Evolutionary conservation across 2,113 vertebrate species (phyloP).

Genomic region (Macquaria ambigua): DNA sequence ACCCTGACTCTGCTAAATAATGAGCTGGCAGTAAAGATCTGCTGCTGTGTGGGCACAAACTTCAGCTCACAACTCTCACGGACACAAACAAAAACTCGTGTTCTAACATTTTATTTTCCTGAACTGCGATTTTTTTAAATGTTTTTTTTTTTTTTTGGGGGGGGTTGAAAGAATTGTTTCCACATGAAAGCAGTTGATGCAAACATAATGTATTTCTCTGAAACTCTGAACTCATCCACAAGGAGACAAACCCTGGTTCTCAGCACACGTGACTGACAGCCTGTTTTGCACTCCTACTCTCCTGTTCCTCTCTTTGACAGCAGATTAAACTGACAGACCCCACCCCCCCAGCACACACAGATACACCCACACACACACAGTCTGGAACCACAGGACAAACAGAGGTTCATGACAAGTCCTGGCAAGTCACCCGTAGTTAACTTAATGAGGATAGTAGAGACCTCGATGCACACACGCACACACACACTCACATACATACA

Average conservation of each 20-base stretch:
- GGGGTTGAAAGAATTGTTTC: conserved; percentile 28
- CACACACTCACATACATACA: conserved; percentile 22
- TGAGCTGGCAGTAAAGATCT: conserved; percentile 22
- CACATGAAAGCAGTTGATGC: not conserved
- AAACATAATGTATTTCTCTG: conserved; percentile 1
- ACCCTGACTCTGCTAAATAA: conserved; percentile 32
- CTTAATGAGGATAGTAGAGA: conserved; percentile 72
- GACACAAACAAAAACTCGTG: not conserved
- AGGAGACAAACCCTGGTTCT: conserved; percentile 25
- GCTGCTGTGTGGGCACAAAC: conserved; percentile 9
- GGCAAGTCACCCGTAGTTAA: conserved; percentile 70
- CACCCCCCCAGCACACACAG: not conserved
- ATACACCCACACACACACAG: conserved; percentile 7
- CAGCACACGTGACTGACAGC: conserved; percentile 44
- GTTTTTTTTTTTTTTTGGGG: no score
- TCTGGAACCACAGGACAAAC: conserved; percentile 52
- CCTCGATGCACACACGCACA: conserved; percentile 24
- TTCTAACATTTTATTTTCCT: conserved; percentile 2
- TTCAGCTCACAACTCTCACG: conserved; percentile 2
- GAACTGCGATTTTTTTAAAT: not conserved
- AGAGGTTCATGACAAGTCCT: conserved; percentile 71
- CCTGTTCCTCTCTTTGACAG: conserved; percentile 57
- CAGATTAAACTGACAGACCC: conserved; percentile 57
- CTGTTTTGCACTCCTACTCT: conserved; percentile 56
- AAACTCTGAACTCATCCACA: conserved; percentile 6